A percentile compares a stretch with the other conserved stretches of the same genome.
Evolutionary conservation across 2,797 vertebrate species (phyloP).

Genomic region (Notolabrus celidotus): DNA sequence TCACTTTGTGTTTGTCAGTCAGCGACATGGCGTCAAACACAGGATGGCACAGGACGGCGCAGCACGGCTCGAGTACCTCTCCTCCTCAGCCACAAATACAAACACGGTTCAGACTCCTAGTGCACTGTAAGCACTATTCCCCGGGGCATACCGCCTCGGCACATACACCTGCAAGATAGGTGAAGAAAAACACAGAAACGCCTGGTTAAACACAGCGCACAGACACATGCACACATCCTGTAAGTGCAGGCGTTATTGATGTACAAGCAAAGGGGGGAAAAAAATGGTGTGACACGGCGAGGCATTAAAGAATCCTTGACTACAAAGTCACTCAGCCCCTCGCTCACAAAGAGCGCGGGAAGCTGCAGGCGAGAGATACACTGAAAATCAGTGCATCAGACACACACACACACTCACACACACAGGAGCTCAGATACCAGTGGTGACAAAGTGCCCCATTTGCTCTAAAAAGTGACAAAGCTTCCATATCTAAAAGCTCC

Average conservation of each 20-base stretch:
- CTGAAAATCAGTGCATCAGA: constrained; percentile 63
- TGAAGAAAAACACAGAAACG: constrained; percentile 27
- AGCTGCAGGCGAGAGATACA: constrained; percentile 75
- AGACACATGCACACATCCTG: constrained; percentile 10
- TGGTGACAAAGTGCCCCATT: constrained; percentile 71
- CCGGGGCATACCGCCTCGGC: constrained; percentile 83
- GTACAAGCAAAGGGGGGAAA: constrained; percentile 51
- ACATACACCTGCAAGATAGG: constrained; percentile 77
- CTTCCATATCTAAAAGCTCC: constrained; percentile 57
- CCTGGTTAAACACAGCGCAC: constrained; percentile 48
- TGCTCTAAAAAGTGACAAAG: constrained; percentile 66
- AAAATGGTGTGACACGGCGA: constrained; percentile 46
- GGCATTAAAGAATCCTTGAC: constrained; percentile 72
- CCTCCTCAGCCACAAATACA: constrained; percentile 69
- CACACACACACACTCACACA: constrained; percentile 34
- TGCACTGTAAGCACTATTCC: constrained; percentile 79
- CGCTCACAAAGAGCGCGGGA: constrained; percentile 60
- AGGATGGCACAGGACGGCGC: constrained; percentile 56
- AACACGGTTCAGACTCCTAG: constrained; percentile 78
- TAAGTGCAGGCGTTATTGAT: constrained; percentile 50
- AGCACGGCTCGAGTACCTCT: constrained; percentile 50
- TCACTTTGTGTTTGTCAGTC: constrained; percentile 90
- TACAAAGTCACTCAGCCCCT: constrained; percentile 69
- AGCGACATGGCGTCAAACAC: constrained; percentile 83
- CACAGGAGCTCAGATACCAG: constrained; percentile 41